Percentiles rank a stretch among this genome's conserved stretches.
Evolutionary conservation across 2,113 vertebrate species (phyloP).

Genomic region (Pangasianodon hypophthalmus): DNA sequence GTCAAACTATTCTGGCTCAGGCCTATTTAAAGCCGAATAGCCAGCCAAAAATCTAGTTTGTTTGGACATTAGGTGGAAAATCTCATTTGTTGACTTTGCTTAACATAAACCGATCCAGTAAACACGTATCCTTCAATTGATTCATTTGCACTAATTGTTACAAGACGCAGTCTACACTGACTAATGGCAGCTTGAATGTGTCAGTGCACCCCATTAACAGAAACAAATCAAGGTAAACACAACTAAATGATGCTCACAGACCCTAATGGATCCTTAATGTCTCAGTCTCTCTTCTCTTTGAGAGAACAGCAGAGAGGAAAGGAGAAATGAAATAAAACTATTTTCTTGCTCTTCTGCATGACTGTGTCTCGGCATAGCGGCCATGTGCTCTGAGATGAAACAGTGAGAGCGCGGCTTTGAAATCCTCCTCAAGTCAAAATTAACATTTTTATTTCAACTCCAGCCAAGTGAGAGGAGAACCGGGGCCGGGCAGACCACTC

Average conservation of each 20-base stretch:
- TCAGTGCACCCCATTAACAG: background rate
- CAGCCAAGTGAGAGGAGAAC: slow-evolving; percentile 76
- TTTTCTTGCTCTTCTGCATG: slow-evolving; percentile 57
- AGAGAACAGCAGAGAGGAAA: slow-evolving; percentile 50
- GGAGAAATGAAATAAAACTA: slow-evolving; percentile 68
- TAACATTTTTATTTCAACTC: slow-evolving; percentile 81
- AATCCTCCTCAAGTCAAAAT: slow-evolving; percentile 83
- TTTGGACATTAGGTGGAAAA: slow-evolving; percentile 23
- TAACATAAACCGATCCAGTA: slow-evolving; percentile 2
- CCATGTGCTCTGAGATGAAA: slow-evolving; percentile 76
- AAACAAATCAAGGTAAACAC: slow-evolving; percentile 16
- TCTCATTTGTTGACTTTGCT: slow-evolving; percentile 14
- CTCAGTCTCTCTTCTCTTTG: slow-evolving; percentile 29
- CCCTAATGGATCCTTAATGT: slow-evolving; percentile 10
- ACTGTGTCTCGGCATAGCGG: slow-evolving; percentile 71
- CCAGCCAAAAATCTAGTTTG: background rate
- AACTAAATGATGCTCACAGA: slow-evolving; percentile 12
- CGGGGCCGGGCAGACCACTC: slow-evolving; percentile 74
- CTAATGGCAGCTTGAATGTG: background rate
- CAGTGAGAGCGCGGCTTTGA: slow-evolving; percentile 76
- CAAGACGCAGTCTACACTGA: background rate
- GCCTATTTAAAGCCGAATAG: background rate
- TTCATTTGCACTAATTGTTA: slow-evolving; percentile 9
- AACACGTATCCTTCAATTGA: background rate
- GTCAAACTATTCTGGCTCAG: background rate